Evolutionary conservation across 2,797 vertebrate genomes (phyloP), one percentile per base, ranked within the genome.

Genomic region (Amphiprion clarkii): DNA sequence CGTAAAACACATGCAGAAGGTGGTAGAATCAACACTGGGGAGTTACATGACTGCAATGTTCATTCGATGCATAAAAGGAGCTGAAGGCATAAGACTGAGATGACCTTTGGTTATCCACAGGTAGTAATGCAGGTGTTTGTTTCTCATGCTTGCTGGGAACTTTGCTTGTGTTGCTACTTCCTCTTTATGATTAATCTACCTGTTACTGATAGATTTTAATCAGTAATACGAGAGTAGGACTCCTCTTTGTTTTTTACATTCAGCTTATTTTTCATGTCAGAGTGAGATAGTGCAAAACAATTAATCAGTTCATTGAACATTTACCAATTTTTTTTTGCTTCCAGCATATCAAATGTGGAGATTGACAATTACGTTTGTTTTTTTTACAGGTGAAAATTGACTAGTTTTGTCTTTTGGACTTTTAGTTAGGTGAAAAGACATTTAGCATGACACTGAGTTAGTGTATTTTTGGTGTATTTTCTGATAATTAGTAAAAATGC

Each of bases 11-110:
- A 55, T 36, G 52, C 71, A 36, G 23, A 53, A 51, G 53, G 16
- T 40, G 55, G 31, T 60, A 29, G 48, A 79, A 29, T 60, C 65
- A 40, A 31, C 17, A n/a, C 53, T 42, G 64, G 17, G 6, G 17
- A 78, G 61, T 69, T 62, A 23, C 49, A 71, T 23, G 65, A 66
- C 68, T 64, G 10, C 48, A 62, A 23, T n/a, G 57, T 52, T 81
- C 17, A 40, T 74, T 59, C 74, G 55, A 65, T 75, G 57, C 25
- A 59, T 58, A 16, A 68, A 71, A 67, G 29, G 51, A 79, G 55
- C 51, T 68, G 46, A 63, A 68, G 17, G 42, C 31, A 44, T 11
- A 69, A 54, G 1, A 4, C 58, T 63, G 53, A 56, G 39, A 60
- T 63, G 48, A 79, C 33, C 70, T 76, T 75, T 65, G 19, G 49